phyloP scores from a whole-genome alignment of 92 coral and sea anemone species.

The Porites rus region DNA sequence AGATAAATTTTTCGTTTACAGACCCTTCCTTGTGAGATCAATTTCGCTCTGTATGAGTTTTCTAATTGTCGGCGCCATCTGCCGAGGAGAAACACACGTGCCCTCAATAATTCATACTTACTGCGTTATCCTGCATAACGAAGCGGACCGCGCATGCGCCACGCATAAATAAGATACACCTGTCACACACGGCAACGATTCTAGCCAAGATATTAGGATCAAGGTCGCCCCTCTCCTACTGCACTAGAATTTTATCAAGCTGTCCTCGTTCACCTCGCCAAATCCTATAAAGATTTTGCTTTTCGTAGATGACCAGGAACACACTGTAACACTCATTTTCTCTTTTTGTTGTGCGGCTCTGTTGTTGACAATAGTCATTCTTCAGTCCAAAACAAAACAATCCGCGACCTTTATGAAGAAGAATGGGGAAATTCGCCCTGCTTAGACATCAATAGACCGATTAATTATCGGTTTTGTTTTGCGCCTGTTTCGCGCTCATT shows the following conservation, averaged over 20 bases:
- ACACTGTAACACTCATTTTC: constrained; percentile 25
- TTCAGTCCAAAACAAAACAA: constrained; percentile 39
- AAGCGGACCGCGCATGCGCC: constrained; percentile 76
- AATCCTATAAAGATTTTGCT: neutral
- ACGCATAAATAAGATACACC: constrained; percentile 73
- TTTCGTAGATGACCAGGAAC: constrained; percentile 4
- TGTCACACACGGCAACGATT: constrained; percentile 89
- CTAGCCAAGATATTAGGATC: constrained; percentile 17
- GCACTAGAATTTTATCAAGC: constrained; percentile 13
- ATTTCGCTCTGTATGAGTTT: constrained; percentile 58
- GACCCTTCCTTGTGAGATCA: constrained; percentile 35
- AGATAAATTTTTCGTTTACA: constrained; percentile 47
- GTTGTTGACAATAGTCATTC: constrained; percentile 48
- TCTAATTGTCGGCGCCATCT: constrained; percentile 88
- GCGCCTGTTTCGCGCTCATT: constrained; percentile 44
- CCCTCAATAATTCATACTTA: constrained; percentile 72
- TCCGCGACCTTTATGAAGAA: constrained; percentile 44
- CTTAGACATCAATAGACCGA: constrained; percentile 67
- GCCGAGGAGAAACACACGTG: constrained; percentile 76
- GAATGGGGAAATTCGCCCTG: constrained; percentile 64
- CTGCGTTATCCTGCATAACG: constrained; percentile 35
- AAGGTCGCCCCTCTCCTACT: constrained; percentile 27
- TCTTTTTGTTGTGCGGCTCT: constrained; percentile 26
- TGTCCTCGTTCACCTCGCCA: neutral
- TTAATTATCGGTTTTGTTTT: constrained; percentile 78